Percentiles rank a stretch among this genome's conserved stretches.
These are phyloP conservation scores for Trematocara marginatum DNA, from an alignment of 2,113 vertebrate species.

Conservation along the genomic window DNA sequence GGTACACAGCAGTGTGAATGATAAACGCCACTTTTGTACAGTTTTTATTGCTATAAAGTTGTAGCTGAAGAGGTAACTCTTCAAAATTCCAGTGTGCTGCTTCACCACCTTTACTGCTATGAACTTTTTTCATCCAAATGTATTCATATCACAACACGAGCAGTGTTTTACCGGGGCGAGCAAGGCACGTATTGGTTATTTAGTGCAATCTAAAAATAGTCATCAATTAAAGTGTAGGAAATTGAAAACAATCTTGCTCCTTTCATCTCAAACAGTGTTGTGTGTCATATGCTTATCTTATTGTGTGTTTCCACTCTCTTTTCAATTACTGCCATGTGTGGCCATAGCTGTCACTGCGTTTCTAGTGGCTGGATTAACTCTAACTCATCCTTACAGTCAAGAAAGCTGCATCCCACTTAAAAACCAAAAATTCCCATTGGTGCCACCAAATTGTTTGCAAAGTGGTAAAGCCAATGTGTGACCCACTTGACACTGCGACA, in stretches of 20 bases:
- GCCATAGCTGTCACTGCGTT: background rate
- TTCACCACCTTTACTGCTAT: background rate
- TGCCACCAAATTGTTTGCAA: background rate
- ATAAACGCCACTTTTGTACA: fast-evolving
- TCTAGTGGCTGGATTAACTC: background rate
- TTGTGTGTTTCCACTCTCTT: background rate
- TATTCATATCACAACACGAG: fast-evolving
- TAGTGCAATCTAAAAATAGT: background rate
- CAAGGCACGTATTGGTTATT: background rate
- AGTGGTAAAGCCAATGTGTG: background rate
- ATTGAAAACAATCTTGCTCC: background rate
- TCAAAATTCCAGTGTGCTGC: background rate
- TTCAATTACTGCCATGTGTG: background rate
- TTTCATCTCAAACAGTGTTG: background rate
- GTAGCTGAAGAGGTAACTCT: background rate
- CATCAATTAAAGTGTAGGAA: background rate
- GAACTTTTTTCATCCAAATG: background rate
- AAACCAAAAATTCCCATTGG: background rate
- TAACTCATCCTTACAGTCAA: fast-evolving
- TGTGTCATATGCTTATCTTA: background rate
- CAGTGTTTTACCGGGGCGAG: background rate
- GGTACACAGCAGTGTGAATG: background rate
- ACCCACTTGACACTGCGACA: background rate
- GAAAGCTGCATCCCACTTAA: background rate
- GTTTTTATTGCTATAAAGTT: background rate